Base-by-base conservation (phyloP, 92 coral and sea anemone species). In the Palythoa heliodiscus region DNA sequence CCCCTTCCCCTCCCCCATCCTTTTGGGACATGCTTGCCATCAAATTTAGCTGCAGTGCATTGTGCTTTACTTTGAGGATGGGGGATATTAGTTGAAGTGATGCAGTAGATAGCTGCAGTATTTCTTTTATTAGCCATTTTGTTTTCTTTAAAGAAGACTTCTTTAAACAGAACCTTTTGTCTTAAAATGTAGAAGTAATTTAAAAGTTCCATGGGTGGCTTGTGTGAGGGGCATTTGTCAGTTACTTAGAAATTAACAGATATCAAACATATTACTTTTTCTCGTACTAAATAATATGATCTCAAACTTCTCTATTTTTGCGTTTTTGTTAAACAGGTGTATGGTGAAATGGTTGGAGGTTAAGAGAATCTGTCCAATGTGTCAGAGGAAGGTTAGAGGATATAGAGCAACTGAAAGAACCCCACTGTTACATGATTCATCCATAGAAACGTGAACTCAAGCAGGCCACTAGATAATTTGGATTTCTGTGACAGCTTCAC, bases 311-410 rank as follows among this genome's bases (percentile, higher is more conserved):
- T 11, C 10, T 69, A 25, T 64, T 19, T 69, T 29, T 69, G 2
- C 24, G 37, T 64, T 19, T 69, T 29, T 69, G 2, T 69, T 69
- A 8, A 63, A 53, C 87, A 93, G 97, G 76, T 93, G 97, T 83
- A 93, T 93, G 39, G 91, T 93, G 95, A 91, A 91, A 87, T 93
- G 97, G 97, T 74, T 93, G 78, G 97, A 93, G 70, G 76, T 93
- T 13, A 91, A 90, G 80, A 92, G 85, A 35, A 87, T 92, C 15
- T 93, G 97, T 73, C 97, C 97, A 0, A 91, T 93, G 38, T 93
- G 97, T 76, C 97, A 91, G 23, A 83, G 92, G 2, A 82, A 84
- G 69, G 92, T 82, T 10, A 72, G 43, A 35, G 73, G 84, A 52
- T 71, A 73, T 64, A 89, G 58, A 38, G 82, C 85, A 29, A 77